Evolutionary conservation across 2,797 vertebrate genomes (phyloP), one percentile per base, ranked within the genome.

Genomic region (Peromyscus aztecus): DNA sequence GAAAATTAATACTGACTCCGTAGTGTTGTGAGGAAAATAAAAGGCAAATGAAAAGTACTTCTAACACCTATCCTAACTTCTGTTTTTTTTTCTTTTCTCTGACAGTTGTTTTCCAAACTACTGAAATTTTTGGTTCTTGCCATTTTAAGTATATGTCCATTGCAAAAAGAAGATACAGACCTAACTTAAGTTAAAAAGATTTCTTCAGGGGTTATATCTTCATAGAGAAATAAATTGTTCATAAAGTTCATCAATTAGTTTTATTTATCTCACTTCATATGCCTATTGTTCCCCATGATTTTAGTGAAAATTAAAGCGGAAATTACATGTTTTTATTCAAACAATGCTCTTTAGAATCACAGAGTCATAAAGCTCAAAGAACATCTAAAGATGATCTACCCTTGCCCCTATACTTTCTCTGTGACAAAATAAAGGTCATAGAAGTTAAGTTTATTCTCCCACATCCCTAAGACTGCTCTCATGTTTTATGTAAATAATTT

Each of bases 261-360:
- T 76, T 96, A 71, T 34, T 76, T 96, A 71, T 87, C 5, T 49
- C 61, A 85, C 29, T 85, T 85, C 29, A 49, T 6, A 85, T 85
- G 61, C 21, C 29, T 67, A 46, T 46, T 84, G 61, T 34, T 49
- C 3, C 27, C 40, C 40, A 8, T 78, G 63, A 87, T 71, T 95
- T 93, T 46, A 92, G 69, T 87, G n/a, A n/a, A 88, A 93, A 96
- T 93, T 76, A 96, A 69, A 96, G 43, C 40, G 75, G 59, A 89
- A 87, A 34, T 55, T 16, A 92, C 17, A 19, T 40, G 76, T 17
- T 95, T 93, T 95, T 93, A 57, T 96, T 55, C 14, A 34, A 94
- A 82, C 10, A 65, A 57, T 37, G 52, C 31, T 27, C 46, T 67
- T 94, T 90, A 89, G 67, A 95, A 91, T 43, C 21, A 71, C 31